Conservation (phyloP, 2,797 vertebrate genomes). For the Tokudaia tokunoshimensis region DNA sequence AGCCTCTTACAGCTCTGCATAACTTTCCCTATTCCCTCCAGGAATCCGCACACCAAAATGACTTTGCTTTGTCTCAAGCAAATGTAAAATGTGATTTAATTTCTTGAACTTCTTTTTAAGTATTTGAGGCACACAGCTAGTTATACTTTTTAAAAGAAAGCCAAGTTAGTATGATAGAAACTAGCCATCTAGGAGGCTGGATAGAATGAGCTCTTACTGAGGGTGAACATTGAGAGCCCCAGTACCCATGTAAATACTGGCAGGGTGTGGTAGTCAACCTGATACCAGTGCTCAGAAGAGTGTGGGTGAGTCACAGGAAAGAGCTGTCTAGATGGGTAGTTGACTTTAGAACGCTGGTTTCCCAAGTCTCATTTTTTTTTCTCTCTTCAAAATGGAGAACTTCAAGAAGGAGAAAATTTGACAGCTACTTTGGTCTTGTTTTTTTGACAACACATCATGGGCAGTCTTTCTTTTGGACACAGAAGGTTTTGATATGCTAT, state of each 20-base stretch:
- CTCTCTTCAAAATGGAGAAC: too few species aligned
- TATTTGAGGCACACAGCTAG: constrained; percentile 17
- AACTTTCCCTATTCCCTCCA: background rate
- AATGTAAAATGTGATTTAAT: background rate
- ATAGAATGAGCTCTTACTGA: background rate
- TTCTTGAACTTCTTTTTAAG: constrained; percentile 14
- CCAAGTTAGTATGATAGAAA: constrained; percentile 33
- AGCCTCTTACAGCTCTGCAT: background rate
- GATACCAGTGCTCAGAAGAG: background rate
- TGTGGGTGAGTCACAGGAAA: background rate
- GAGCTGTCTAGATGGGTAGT: background rate
- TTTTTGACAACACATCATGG: background rate
- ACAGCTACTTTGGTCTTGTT: background rate
- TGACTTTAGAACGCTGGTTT: background rate
- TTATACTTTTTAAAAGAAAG: constrained; percentile 39
- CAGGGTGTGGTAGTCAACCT: background rate
- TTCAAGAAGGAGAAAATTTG: too few species aligned
- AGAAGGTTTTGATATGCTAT: background rate
- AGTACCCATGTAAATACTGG: background rate
- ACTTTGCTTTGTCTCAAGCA: background rate
- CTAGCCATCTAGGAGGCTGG: background rate
- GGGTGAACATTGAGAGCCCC: background rate
- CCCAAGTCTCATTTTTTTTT: too few species aligned
- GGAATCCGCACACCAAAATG: background rate
- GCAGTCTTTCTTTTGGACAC: background rate